Evolutionary conservation across 2,797 vertebrate species (phyloP).

Genomic region (Argyrosomus regius): DNA sequence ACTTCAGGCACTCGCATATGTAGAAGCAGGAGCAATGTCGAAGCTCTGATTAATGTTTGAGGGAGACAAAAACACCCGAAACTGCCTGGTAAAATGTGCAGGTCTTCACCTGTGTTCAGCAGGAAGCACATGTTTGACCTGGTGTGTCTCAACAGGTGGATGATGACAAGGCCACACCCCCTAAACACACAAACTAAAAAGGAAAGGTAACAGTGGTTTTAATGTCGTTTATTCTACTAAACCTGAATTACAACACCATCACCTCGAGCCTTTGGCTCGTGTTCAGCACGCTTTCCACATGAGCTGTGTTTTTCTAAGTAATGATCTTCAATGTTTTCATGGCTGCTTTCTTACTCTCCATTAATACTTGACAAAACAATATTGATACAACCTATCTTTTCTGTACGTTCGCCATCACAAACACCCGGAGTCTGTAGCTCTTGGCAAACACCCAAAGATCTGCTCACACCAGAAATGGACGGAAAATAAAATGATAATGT

Average conservation of each 20-base stretch:
- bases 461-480: not conserved
- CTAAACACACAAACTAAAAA: not conserved
- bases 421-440: not conserved
- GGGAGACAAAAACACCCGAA: not conserved
- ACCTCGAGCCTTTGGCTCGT: too few relatives aligned
- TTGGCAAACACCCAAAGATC: not conserved
- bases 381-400: not conserved
- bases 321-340: constrained; percentile 1
- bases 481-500: not conserved
- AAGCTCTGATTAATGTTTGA: not conserved
- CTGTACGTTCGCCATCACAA: constrained; percentile 7
- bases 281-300: not conserved
- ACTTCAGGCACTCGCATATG: not conserved
- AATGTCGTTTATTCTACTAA: too few relatives aligned
- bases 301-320: not conserved
- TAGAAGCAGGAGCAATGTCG: not conserved
- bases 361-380: constrained; percentile 17
- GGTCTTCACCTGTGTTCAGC: too few relatives aligned
- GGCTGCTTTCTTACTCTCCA: not conserved
- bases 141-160: constrained; percentile 21
- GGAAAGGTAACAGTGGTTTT: too few relatives aligned
- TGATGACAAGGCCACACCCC: not conserved
- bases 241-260: accelerated
- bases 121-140: not conserved
- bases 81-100: accelerated